phyloP scores from a whole-genome alignment of 1,140 invertebrate genomes.

The Oedothorax gibbosus region DNA sequence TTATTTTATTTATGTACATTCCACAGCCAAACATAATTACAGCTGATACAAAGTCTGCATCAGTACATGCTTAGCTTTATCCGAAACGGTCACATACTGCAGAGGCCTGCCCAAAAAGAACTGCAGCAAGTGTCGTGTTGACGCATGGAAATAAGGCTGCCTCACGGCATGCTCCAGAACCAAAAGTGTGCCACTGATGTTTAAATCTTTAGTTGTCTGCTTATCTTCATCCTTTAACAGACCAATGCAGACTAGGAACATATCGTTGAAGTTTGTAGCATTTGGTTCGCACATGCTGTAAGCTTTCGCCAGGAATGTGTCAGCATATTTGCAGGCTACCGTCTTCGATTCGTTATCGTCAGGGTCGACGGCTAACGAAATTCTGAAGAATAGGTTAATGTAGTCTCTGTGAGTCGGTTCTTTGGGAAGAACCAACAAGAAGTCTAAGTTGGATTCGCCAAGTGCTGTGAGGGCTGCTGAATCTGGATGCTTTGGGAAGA shows the following conservation, averaged over 20 bases:
- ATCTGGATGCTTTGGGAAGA: conserved; percentile 9
- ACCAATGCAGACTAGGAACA: conserved; percentile 76
- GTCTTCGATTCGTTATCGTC: conserved; percentile 19
- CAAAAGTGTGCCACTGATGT: conserved; percentile 68
- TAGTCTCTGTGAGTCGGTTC: conserved; percentile 20
- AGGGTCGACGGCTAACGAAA: conserved; percentile 3
- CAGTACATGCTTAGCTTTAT: conserved; percentile 63
- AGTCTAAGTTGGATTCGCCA: conserved; percentile 14
- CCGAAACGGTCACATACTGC: conserved; percentile 57
- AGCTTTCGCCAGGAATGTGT: conserved; percentile 53
- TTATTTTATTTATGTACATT: too few species aligned
- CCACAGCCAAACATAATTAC: conserved; percentile 2
- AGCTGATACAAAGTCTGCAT: conserved; percentile 64
- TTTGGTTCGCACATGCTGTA: conserved; percentile 15
- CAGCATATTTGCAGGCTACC: conserved; percentile 31
- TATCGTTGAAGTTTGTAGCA: conserved; percentile 74
- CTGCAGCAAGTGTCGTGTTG: conserved; percentile 66
- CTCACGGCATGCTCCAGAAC: conserved; percentile 66
- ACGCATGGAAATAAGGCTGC: conserved; percentile 67
- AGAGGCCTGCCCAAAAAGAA: conserved; percentile 66
- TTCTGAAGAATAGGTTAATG: conserved; percentile 27
- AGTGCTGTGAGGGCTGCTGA: conserved; percentile 16
- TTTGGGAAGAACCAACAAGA: conserved; percentile 19
- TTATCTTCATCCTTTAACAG: conserved; percentile 76
- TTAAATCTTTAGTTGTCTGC: conserved; percentile 65